Evolutionary conservation across 2,113 vertebrate species (phyloP).

Genomic region (Hippocampus zosterae): DNA sequence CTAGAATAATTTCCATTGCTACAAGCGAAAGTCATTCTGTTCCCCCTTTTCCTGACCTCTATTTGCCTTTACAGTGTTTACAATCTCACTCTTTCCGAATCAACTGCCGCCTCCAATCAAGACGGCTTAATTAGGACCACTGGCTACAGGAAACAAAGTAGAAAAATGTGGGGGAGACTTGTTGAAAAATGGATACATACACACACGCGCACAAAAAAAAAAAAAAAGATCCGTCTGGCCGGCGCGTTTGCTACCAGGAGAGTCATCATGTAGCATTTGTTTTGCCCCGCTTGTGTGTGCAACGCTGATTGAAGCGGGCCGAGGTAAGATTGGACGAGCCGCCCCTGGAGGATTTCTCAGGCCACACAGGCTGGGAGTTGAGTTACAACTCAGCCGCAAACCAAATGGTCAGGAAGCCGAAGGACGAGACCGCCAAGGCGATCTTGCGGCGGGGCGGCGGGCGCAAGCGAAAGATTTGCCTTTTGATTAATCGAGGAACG

Average conservation of each 20-base stretch:
- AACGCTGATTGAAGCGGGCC: slow-evolving; percentile 61
- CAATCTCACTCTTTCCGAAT: slow-evolving; percentile 45
- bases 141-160: slow-evolving; percentile 27
- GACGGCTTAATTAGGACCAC: slow-evolving; percentile 41
- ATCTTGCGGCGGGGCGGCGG: slow-evolving; percentile 29
- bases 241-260: slow-evolving; percentile 35
- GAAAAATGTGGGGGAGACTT: slow-evolving; percentile 32
- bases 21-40: slow-evolving; percentile 24
- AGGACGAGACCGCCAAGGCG: slow-evolving; percentile 43
- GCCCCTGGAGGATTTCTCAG: slow-evolving; percentile 56
- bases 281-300: slow-evolving; percentile 53
- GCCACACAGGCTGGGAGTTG: slow-evolving; percentile 60
- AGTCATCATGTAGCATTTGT: slow-evolving; percentile 45
- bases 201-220: neutral
- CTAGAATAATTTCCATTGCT: slow-evolving; percentile 44
- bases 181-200: slow-evolving; percentile 38
- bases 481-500: slow-evolving; percentile 44
- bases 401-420: slow-evolving; percentile 58
- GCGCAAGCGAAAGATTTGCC: slow-evolving; percentile 45
- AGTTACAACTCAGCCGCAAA: slow-evolving; percentile 53
- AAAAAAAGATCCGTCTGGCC: slow-evolving; percentile 40
- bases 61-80: slow-evolving; percentile 47
- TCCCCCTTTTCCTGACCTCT: slow-evolving; percentile 37
- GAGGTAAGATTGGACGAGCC: slow-evolving; percentile 59
- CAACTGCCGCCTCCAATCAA: slow-evolving; percentile 46